Percentiles rank a stretch among this genome's conserved stretches.
phyloP scores from a whole-genome alignment of 2,113 vertebrate species.

The Pomatorhinus ruficollis region DNA sequence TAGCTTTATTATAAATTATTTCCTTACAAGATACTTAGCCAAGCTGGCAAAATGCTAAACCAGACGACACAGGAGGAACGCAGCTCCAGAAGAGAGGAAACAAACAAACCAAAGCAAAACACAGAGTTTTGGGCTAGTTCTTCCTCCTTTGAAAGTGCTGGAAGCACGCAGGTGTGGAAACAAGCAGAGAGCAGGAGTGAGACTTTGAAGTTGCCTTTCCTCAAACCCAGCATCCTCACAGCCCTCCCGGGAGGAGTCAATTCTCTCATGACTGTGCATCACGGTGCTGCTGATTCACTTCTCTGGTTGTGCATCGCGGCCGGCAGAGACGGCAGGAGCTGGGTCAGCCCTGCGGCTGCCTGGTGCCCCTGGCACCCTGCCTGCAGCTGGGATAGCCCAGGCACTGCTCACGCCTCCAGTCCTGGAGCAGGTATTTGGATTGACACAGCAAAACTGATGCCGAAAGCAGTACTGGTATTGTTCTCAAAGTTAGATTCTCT shows the following conservation, averaged over 20 bases:
- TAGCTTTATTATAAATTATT: slow-evolving; percentile 83
- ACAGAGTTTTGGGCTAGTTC: neutral
- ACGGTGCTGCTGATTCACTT: neutral
- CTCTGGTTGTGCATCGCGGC: fast-evolving
- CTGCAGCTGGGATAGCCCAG: neutral
- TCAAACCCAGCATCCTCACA: neutral
- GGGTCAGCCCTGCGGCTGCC: neutral
- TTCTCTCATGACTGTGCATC: neutral
- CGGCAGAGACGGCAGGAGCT: fast-evolving
- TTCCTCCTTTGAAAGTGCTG: slow-evolving; percentile 32
- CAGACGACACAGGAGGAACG: slow-evolving; percentile 56
- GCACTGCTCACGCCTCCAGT: fast-evolving
- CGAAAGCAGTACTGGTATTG: neutral
- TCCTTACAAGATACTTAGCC: slow-evolving; percentile 82
- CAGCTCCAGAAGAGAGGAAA: slow-evolving; percentile 13
- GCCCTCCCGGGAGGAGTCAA: neutral
- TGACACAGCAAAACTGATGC: neutral
- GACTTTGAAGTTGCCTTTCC: neutral
- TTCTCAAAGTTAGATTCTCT: neutral
- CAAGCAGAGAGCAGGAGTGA: neutral
- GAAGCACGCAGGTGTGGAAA: neutral
- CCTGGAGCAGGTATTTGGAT: fast-evolving
- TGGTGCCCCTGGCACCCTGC: neutral
- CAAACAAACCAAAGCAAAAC: slow-evolving; percentile 33
- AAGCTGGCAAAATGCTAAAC: slow-evolving; percentile 71